phyloP scores from a whole-genome alignment of 2,113 vertebrate genomes.

The Plotosus lineatus region DNA sequence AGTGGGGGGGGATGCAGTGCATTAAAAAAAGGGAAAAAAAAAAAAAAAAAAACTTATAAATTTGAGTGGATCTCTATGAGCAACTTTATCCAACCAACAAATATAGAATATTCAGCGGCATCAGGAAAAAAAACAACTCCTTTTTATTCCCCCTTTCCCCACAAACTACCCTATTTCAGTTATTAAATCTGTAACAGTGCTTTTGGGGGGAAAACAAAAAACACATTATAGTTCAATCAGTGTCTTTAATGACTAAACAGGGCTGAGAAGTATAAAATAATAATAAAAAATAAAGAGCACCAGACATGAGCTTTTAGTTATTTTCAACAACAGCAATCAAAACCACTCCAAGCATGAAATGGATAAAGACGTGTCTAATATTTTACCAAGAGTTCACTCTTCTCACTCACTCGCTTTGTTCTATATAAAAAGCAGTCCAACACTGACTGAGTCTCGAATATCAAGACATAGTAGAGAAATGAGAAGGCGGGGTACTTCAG shows the following conservation, averaged over 20 bases:
- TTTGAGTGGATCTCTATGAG: conserved; percentile 9
- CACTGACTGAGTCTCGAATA: conserved; percentile 12
- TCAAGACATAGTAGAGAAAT: conserved; percentile 14
- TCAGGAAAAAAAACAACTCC: conserved; percentile 9
- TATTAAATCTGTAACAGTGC: conserved; percentile 40
- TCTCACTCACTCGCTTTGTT: conserved; percentile 1
- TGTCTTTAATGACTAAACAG: conserved; percentile 19
- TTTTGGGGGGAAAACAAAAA: not conserved
- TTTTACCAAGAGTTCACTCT: conserved; percentile 18
- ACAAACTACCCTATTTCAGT: conserved; percentile 6
- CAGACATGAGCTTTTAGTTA: conserved; percentile 14
- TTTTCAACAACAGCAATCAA: conserved; percentile 39
- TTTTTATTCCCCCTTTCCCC: not conserved
- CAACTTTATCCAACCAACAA: conserved; percentile 8
- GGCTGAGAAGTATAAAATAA: conserved; percentile 43
- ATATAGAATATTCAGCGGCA: conserved; percentile 8
- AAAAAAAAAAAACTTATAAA: not conserved
- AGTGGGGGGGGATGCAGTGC: not conserved
- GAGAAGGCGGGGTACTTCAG: conserved; percentile 16
- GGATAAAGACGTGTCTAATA: conserved; percentile 23
- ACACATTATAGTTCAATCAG: not conserved
- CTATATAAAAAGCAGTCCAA: conserved; percentile 8
- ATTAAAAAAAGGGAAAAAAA: not conserved
- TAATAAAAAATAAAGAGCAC: conserved; percentile 28
- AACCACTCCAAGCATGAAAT: conserved; percentile 43